Conservation (phyloP, 2,113 vertebrate genomes). For the Dasyornis broadbenti region DNA sequence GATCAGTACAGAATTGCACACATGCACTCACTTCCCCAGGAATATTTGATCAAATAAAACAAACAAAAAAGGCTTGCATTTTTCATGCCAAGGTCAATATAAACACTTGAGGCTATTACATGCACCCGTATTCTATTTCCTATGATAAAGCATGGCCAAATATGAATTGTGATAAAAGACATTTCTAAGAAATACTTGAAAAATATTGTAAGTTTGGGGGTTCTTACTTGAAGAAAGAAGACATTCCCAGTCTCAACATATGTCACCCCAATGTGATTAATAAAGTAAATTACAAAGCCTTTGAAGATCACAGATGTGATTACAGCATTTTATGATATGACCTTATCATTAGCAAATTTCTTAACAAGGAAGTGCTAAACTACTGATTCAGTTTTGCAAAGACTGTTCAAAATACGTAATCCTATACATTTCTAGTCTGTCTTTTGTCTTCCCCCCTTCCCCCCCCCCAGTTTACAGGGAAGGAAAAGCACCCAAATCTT, state of each 20-base stretch:
- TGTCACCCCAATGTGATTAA: neutral
- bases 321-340: neutral
- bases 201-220: neutral
- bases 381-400: neutral
- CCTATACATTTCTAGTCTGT: neutral
- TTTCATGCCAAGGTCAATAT: slow-evolving; percentile 57
- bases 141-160: slow-evolving; percentile 46
- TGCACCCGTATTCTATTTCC: slow-evolving; percentile 47
- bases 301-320: neutral
- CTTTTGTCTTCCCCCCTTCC: neutral
- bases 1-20: slow-evolving; percentile 35
- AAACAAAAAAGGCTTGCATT: slow-evolving; percentile 40
- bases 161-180: slow-evolving; percentile 9
- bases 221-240: neutral
- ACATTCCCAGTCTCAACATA: neutral
- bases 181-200: neutral
- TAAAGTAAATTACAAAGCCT: neutral
- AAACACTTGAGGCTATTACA: slow-evolving; percentile 53
- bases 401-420: neutral
- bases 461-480: neutral
- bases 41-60: slow-evolving; percentile 60
- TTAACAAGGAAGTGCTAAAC: neutral
- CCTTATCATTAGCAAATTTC: neutral
- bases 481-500: neutral
- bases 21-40: slow-evolving; percentile 47